These are phyloP conservation scores for Hystrix cristata DNA, from an alignment of 2,113 vertebrate genomes.

Conservation along the genomic window DNA sequence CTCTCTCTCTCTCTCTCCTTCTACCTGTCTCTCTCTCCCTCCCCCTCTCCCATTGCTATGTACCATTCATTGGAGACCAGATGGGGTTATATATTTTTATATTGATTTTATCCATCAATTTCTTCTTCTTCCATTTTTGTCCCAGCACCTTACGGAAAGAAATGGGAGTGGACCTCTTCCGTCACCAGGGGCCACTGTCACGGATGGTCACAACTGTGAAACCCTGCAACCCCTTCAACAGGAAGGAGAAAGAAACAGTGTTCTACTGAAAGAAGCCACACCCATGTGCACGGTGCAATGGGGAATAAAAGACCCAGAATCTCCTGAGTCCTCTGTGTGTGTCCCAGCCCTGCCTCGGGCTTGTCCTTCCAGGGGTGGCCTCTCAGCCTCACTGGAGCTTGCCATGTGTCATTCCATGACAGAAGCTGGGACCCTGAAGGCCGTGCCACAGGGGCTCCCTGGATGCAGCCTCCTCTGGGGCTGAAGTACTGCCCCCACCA, in stretches of 20 bases:
- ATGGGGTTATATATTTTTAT: neutral
- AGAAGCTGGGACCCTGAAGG: neutral
- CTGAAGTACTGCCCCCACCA: neutral
- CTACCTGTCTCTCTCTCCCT: too few relatives aligned
- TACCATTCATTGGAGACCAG: too few relatives aligned
- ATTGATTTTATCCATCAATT: neutral
- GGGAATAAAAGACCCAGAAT: neutral
- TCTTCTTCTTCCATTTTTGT: neutral
- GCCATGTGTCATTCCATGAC: rapidly evolving
- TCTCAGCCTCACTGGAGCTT: too few relatives aligned
- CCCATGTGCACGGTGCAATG: rapidly evolving
- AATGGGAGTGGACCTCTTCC: constrained; percentile 45
- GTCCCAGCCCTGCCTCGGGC: neutral
- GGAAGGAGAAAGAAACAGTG: neutral
- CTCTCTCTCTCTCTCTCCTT: neutral
- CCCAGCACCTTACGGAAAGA: constrained; percentile 43
- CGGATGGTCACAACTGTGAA: constrained; percentile 68
- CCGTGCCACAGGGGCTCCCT: neutral
- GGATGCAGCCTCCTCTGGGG: neutral
- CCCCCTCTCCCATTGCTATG: neutral
- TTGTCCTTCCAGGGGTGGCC: neutral
- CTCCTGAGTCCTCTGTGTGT: neutral
- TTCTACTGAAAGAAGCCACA: neutral
- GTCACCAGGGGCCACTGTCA: constrained; percentile 70
- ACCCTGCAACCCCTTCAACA: constrained; percentile 82